Conservation (phyloP, 2,113 vertebrate genomes). For the Gymnocephalus cernua region DNA sequence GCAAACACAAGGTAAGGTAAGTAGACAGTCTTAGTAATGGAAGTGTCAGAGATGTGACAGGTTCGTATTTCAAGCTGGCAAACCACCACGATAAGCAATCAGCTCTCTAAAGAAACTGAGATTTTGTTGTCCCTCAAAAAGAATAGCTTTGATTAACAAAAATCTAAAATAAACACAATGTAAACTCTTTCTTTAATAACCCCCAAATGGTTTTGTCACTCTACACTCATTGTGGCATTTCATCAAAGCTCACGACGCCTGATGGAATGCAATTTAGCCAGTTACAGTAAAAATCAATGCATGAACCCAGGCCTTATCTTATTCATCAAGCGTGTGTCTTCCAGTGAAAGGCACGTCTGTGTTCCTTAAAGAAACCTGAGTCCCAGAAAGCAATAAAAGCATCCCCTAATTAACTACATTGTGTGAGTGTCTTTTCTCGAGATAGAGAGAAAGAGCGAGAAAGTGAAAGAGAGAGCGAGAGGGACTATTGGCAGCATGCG, state of each 20-base stretch:
- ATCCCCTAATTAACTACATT: slow-evolving; percentile 84
- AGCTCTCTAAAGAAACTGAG: slow-evolving; percentile 14
- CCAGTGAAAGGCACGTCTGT: slow-evolving; percentile 76
- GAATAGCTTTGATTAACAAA: slow-evolving; percentile 24
- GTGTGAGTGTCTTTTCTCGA: slow-evolving; percentile 74
- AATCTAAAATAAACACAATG: slow-evolving; percentile 26
- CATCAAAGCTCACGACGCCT: slow-evolving; percentile 11
- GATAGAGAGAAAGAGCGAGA: slow-evolving; percentile 49
- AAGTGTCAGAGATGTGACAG: slow-evolving; percentile 51
- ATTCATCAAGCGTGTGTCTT: slow-evolving; percentile 62
- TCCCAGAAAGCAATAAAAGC: slow-evolving; percentile 84
- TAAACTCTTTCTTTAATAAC: slow-evolving; percentile 8
- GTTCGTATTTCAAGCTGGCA: slow-evolving; percentile 49
- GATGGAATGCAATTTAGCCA: slow-evolving; percentile 45
- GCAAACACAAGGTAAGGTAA: slow-evolving; percentile 4
- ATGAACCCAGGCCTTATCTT: slow-evolving; percentile 65
- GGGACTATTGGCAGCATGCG: slow-evolving; percentile 26
- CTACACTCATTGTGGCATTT: slow-evolving; percentile 22
- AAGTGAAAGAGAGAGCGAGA: slow-evolving; percentile 31
- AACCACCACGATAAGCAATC: slow-evolving; percentile 35
- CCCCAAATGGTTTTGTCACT: slow-evolving; percentile 10
- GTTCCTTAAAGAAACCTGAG: slow-evolving; percentile 81
- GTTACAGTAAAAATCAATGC: slow-evolving; percentile 49
- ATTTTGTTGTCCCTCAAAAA: slow-evolving; percentile 16
- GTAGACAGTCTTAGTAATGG: slow-evolving; percentile 55